Evolutionary conservation across 2,797 vertebrate species (phyloP), one percentile per base, ranked within the genome.

Genomic region (Phalloptychus januarius): DNA sequence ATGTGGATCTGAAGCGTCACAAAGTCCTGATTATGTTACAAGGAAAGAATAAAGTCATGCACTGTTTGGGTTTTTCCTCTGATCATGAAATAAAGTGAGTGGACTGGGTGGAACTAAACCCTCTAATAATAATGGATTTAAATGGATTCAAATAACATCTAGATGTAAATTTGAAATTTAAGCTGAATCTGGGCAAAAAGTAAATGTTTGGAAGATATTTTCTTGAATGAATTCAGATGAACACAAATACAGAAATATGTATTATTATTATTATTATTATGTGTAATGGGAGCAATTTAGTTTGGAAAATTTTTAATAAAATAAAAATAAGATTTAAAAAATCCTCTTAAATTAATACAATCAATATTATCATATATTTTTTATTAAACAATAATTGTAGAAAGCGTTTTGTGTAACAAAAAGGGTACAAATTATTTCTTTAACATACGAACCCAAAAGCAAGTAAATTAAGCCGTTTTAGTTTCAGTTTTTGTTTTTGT

Each of bases 1-100:
- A 74, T 63, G 76, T 77, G 83, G 69, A 18, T 50, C 78, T 67
- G 56, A 33, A 78, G 56, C 46, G 61, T 73, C 74, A 10, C 6
- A 18, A 4, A 1, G 36, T 18, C 75, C 48, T 71, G 38, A 71
- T 74, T 16, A 31, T 45, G 28, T n/a, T 15, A 13, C 15, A n/a
- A 46, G 18, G 2, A 28, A 48, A 31, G 61, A 76, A 5, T 44
- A 44, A 8, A 50, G 20, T 8, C 48, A 8, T 23, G 16, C 4
- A 46, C 15, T 5, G 45, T 5, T 5, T 16, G 20, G 20, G 3
- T 40, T 72, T 83, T 74, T 44, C 23, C n/a, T 36, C 10, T 33
- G 3, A 12, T 56, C 48, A 83, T 79, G 54, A 63, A 74, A 78
- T 70, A 3, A 72, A 50, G 15, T 69, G 44, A 72, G 23, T n/a